phyloP scores from a whole-genome alignment of 1,140 invertebrate species.

The Marisa cornuarietis region DNA sequence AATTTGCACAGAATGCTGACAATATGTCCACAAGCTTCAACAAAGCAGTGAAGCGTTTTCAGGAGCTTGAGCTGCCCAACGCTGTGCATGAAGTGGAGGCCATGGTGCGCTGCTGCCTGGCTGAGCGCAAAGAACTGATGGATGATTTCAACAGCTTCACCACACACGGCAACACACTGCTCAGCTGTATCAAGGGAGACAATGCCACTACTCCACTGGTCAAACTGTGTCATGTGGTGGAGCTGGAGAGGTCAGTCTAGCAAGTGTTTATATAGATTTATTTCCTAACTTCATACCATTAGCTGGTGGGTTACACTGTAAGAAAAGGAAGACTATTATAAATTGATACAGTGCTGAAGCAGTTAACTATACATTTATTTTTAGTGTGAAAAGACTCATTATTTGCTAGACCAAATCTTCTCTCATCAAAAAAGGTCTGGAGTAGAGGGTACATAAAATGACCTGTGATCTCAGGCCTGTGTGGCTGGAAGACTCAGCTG shows the following conservation, averaged over 20 bases:
- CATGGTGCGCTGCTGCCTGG: slow-evolving; percentile 55
- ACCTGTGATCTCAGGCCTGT: no score
- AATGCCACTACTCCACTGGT: slow-evolving; percentile 54
- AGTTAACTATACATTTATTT: no score
- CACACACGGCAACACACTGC: slow-evolving; percentile 83
- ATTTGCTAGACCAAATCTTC: no score
- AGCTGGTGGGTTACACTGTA: no score
- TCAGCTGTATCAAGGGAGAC: slow-evolving; percentile 68
- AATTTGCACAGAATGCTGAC: slow-evolving; percentile 86
- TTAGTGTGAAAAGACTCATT: no score
- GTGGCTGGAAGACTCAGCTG: no score
- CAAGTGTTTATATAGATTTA: not conserved
- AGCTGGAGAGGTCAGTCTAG: slow-evolving; percentile 82
- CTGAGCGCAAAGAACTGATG: slow-evolving; percentile 74
- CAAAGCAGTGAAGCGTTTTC: slow-evolving; percentile 72
- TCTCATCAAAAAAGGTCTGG: no score
- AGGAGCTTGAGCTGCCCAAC: slow-evolving; percentile 84
- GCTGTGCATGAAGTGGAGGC: slow-evolving; percentile 74
- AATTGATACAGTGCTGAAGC: no score
- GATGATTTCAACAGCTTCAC: slow-evolving; percentile 84
- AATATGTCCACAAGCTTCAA: slow-evolving; percentile 76
- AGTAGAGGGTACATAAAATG: no score
- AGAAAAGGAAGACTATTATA: no score
- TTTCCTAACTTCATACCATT: no score
- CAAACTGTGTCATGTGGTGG: slow-evolving; percentile 82